Evolutionary conservation across 2,113 vertebrate species (phyloP), one percentile per base, ranked within the genome.

Genomic region (Scortum barcoo): DNA sequence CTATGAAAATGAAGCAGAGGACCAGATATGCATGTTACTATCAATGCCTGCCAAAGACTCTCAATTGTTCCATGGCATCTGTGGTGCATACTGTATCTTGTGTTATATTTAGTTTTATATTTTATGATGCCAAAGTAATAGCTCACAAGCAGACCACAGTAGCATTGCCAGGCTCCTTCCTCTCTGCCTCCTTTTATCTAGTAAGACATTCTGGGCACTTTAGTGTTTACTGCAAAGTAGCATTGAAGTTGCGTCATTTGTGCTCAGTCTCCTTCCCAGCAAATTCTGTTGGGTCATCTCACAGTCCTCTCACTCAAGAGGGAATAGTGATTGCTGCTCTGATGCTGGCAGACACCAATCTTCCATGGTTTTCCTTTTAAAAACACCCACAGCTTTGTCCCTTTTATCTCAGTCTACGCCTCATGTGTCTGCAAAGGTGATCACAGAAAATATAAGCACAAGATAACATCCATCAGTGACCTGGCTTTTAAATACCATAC

Each of bases 61-160:
- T 42, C 22, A 20, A 67, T 83, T 76, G 81, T 87, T 76, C 30
- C 40, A 30, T 46, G 30, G 80, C 67, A 68, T 76, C 66, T 83
- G 72, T 46, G 66, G 44, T 36, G 53, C 68, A 69, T 69, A 58
- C 62, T 84, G 73, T 69, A 81, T 48, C 44, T 57, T 28, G 48
- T 38, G 48, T 60, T 81, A 81, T 69, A 84, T 84, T 84, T 84
- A 81, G 78, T 66, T 81, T 70, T 30, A n/a, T 60, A 74, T 75
- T 69, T 69, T 9, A 12, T 3, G 0, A 9, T 78, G 78, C 81
- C 78, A 87, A 63, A 60, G 57, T 63, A 65, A 81, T 24, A 73
- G 63, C 81, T 66, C 62, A 69, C n/a, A 44, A 56, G 77, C 38
- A 4, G 72, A 60, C 26, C 62, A 30, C 57, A 30, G 10, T 17